Conservation (phyloP, 2,888 invertebrate genomes). For the Unio pictorum region DNA sequence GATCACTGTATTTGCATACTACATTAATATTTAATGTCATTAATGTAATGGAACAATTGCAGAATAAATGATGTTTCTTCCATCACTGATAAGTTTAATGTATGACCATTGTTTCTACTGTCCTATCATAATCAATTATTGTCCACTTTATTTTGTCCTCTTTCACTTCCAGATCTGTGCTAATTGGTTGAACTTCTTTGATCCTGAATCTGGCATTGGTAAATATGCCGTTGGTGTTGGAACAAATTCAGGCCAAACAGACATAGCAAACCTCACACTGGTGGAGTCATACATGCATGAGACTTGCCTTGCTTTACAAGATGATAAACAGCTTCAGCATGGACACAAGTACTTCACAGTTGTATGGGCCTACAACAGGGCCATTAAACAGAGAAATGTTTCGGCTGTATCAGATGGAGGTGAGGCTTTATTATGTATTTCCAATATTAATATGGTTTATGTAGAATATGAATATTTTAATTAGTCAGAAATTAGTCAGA, state of each 20-base stretch:
- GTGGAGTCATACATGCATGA: slow-evolving; percentile 16
- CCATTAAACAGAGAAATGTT: slow-evolving; percentile 41
- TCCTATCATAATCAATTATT: no score
- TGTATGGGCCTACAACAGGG: slow-evolving; percentile 49
- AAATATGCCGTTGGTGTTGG: slow-evolving; percentile 40
- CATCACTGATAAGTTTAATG: no score
- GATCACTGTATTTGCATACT: no score
- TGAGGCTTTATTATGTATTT: slow-evolving; percentile 3
- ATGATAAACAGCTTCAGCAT: slow-evolving; percentile 31
- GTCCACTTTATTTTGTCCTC: background rate
- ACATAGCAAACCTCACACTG: slow-evolving; percentile 23
- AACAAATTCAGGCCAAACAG: slow-evolving; percentile 16
- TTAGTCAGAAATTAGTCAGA: no score
- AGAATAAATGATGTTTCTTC: no score
- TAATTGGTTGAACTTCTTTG: slow-evolving; percentile 53
- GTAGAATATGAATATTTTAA: no score
- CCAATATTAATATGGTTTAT: no score
- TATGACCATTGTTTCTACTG: no score
- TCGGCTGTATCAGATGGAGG: slow-evolving; percentile 44
- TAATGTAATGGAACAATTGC: no score
- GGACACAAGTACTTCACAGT: slow-evolving; percentile 34
- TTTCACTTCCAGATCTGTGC: slow-evolving; percentile 44
- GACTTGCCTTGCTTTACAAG: slow-evolving; percentile 30
- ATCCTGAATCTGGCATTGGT: slow-evolving; percentile 52
- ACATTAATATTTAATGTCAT: no score